Evolutionary conservation across 2,888 invertebrate genomes (phyloP), one percentile per base, ranked within the genome.

Genomic region (Temnothorax rugatulus): DNA sequence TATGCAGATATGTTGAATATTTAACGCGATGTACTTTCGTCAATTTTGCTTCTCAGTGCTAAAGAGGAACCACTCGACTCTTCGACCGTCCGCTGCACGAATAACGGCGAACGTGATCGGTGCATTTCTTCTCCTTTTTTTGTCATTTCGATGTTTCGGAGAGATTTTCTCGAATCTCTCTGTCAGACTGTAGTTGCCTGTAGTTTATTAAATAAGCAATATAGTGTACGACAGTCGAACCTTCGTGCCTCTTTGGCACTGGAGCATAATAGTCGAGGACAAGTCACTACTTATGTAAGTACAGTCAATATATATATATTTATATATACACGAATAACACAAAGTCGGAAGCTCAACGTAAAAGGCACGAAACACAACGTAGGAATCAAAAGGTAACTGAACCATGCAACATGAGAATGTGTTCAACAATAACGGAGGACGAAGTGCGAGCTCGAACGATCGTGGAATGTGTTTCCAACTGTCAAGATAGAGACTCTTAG

Each of bases 291-390:
- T 87, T 83, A 85, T 76, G 85, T 81, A 73, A 21, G 25, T 59
- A 81, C 18, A 81, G 73, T 79, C 18, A 9, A 63, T 83, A 86
- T 84, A 84, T 75, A 74, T 83, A 84, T 82, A 85, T 73, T 84
- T 82, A 86, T 81, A 88, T 84, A 86, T 85, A 90, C 83, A 92
- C 92, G 85, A 91, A 88, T 90, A 93, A 93, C 93, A 93, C 92
- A 92, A 92, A 92, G 88, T 92, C 83, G 85, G 91, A 95, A 94
- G 94, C 94, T 93, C 91, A 96, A 96, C 96, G 95, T 95, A 95
- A 96, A 96, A 96, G 96, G 96, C 96, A 96, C 96, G 96, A 96
- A 96, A 96, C 96, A 96, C 95, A 95, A 95, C 93, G 93, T 94
- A 95, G 95, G 95, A 95, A 93, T 93, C 88, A 93, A 93, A 94